Conservation (phyloP, 2,113 vertebrate species). For the Glareola pratincola region DNA sequence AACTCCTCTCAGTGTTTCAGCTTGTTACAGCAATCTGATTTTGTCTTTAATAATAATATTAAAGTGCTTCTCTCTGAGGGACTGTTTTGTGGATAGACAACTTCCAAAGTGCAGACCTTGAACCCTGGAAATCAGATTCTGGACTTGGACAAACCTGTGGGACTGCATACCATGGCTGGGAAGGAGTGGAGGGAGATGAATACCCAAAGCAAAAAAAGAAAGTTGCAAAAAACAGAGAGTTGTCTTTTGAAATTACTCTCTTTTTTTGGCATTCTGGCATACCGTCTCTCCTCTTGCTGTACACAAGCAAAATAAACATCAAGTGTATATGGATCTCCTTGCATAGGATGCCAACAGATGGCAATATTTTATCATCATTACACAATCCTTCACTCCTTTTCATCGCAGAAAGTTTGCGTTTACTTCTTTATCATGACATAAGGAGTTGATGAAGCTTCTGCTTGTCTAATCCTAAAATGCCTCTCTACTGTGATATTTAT, state of each 20-base stretch:
- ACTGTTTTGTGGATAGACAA: not conserved
- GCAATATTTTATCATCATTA: slow-evolving; percentile 73
- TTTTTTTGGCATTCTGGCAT: not conserved
- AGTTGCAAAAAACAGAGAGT: not conserved
- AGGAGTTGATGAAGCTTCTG: not conserved
- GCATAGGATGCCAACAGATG: slow-evolving; percentile 76
- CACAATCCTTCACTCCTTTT: not conserved
- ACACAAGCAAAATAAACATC: not conserved
- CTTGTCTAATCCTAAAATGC: not conserved
- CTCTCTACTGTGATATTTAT: not conserved
- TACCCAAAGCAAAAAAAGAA: not conserved
- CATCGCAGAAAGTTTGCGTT: not conserved
- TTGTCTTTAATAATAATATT: not conserved
- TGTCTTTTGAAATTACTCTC: not conserved
- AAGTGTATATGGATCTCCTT: not conserved
- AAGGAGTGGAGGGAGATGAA: not conserved
- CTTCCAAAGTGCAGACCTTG: not conserved
- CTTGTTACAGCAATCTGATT: not conserved
- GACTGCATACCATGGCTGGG: not conserved
- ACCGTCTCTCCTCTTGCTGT: not conserved
- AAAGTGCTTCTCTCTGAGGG: not conserved
- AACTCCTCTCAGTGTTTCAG: not conserved
- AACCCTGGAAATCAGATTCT: not conserved
- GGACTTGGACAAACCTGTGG: not conserved
- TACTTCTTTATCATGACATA: not conserved